A percentile compares a stretch with the other conserved stretches of the same genome.
These are phyloP conservation scores for Aepyceros melampus DNA, from an alignment of 2,113 vertebrate species.

Conservation along the genomic window DNA sequence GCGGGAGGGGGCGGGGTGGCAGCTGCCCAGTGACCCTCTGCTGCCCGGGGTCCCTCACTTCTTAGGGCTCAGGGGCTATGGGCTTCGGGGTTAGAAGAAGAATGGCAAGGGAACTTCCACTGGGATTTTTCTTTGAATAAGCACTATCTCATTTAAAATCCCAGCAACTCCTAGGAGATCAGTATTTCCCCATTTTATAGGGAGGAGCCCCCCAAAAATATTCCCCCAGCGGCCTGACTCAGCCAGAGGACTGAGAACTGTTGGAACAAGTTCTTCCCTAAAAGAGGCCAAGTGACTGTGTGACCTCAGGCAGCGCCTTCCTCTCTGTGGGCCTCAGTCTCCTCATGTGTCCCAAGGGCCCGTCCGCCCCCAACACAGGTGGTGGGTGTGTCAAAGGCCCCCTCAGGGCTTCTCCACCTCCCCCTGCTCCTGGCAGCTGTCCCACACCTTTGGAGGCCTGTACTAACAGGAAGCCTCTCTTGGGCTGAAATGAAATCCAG, in stretches of 20 bases:
- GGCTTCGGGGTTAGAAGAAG: background rate
- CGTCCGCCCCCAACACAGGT: background rate
- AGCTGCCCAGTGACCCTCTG: background rate
- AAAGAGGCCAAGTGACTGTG: background rate
- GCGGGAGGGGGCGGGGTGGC: accelerated
- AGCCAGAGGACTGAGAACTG: background rate
- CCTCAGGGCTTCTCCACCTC: background rate
- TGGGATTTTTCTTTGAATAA: background rate
- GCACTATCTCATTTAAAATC: background rate
- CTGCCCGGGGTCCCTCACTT: background rate
- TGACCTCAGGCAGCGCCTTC: background rate
- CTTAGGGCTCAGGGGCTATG: background rate
- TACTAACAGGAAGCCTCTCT: background rate
- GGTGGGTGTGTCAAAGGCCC: background rate
- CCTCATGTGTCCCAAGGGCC: background rate
- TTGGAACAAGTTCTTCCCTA: background rate
- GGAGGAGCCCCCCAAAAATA: background rate
- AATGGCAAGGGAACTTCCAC: background rate
- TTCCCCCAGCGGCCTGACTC: background rate
- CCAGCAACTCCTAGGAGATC: background rate
- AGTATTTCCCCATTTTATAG: background rate
- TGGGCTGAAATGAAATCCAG: background rate
- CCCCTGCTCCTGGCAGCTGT: background rate
- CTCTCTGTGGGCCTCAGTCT: background rate
- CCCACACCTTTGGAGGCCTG: background rate